Evolutionary conservation across 2,888 invertebrate genomes (phyloP), one percentile per base, ranked within the genome.

Genomic region (Noctua comes): DNA sequence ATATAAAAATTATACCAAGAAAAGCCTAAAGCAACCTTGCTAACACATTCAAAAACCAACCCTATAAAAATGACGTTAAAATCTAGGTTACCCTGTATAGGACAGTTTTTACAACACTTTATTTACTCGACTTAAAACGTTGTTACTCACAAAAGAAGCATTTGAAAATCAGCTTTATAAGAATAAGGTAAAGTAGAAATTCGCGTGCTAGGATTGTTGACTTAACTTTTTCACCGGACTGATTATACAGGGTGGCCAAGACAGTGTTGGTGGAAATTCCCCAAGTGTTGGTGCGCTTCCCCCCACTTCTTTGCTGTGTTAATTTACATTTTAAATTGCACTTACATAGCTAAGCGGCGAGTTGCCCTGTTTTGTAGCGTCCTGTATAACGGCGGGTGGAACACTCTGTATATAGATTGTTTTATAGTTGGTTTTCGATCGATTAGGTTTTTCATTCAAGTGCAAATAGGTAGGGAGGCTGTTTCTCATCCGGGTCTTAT

Each of bases 321-420:
- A 97, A 97, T 97, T 97, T 97, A 97, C 97, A 97, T 97, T 97
- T 97, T 97, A 97, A 97, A 97, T 97, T 97, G 97, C 97, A 96
- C 96, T 97, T 96, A 96, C 95, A 96, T 96, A 95, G 96, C 95
- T 93, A 92, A 94, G 93, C 93, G 95, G 96, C 95, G 95, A 95
- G 93, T 95, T 93, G 93, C 91, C 91, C 93, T 94, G 96, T 95
- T 95, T 95, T 94, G 94, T 93, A 94, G 91, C 93, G 93, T 90
- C 94, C 93, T 93, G 91, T 92, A 91, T 89, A 85, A 83, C 78
- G 76, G 70, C 77, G 86, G 82, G 85, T 82, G 80, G 81, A 85
- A 70, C 78, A 79, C 65, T 77, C 80, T 90, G 79, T 88, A 88
- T 85, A 84, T 71, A 88, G 54, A 82, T 82, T 73, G 85, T 89